Conservation (phyloP, 2,113 vertebrate species). For the Asarcornis scutulata region DNA sequence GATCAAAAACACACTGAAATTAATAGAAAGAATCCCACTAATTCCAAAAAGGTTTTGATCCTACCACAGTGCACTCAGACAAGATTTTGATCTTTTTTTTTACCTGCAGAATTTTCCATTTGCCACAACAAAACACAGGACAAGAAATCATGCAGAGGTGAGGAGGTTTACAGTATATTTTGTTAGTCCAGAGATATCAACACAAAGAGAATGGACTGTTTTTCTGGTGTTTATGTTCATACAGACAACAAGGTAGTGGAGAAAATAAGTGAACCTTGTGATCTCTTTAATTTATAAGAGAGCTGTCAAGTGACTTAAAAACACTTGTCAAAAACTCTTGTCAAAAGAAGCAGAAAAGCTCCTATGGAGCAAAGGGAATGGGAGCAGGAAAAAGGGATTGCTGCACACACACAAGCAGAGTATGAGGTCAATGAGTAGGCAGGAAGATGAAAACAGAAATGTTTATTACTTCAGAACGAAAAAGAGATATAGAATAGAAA, state of each 20-base stretch:
- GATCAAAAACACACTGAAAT: not conserved
- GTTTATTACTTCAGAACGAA: not conserved
- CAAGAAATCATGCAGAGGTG: not conserved
- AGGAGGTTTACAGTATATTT: not conserved
- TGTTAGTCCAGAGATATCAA: not conserved
- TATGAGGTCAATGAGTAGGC: not conserved
- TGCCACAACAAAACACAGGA: not conserved
- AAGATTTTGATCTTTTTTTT: not conserved
- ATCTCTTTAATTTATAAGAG: not conserved
- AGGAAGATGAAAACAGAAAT: not conserved
- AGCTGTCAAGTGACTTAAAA: not conserved
- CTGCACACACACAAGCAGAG: not conserved
- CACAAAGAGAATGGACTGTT: not conserved
- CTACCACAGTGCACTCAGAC: not conserved
- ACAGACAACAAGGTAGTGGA: not conserved
- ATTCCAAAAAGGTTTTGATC: not conserved
- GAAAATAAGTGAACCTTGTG: not conserved
- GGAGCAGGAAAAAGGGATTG: not conserved
- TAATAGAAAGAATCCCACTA: not conserved
- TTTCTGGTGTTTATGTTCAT: not conserved
- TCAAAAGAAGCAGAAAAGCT: not conserved
- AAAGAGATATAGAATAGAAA: not conserved
- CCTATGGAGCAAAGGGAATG: rapidly evolving
- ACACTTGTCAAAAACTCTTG: not conserved
- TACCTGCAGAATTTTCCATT: not conserved